A percentile compares a stretch with the other conserved stretches of the same genome.
These are phyloP conservation scores for Tychaedon coryphoeus DNA, from an alignment of 2,113 vertebrate species.

Conservation along the genomic window DNA sequence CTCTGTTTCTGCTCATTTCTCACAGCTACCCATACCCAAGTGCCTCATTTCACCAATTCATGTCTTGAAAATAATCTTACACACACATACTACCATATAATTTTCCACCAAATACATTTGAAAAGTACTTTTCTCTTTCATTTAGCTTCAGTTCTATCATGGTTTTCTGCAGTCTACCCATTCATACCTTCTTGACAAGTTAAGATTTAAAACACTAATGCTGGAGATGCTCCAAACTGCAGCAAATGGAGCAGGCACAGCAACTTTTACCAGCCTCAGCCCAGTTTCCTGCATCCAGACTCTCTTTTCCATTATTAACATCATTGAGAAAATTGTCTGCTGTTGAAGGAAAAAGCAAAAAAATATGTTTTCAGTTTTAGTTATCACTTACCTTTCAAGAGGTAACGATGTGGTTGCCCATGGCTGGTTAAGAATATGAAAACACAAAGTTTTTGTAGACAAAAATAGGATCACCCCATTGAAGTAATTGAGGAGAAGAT, in stretches of 20 bases:
- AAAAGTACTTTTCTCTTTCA: not conserved
- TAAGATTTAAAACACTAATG: not conserved
- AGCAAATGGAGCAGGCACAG: not conserved
- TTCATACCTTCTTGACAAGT: not conserved
- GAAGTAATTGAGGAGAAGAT: fast-evolving
- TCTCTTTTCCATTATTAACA: not conserved
- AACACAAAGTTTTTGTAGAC: not conserved
- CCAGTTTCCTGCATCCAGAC: not conserved
- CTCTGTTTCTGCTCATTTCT: not conserved
- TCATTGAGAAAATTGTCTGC: not conserved
- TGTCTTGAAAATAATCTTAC: not conserved
- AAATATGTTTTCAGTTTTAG: not conserved
- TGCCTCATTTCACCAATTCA: not conserved
- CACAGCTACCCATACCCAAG: not conserved
- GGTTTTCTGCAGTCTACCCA: not conserved
- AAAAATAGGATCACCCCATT: not conserved
- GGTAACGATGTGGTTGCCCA: fast-evolving
- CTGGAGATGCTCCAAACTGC: not conserved
- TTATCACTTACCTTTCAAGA: not conserved
- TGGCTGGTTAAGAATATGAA: not conserved
- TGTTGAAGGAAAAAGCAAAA: not conserved
- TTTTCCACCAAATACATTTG: not conserved
- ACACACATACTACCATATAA: not conserved
- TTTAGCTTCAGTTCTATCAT: not conserved
- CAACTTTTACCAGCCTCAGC: not conserved